A percentile compares a stretch with the other conserved stretches of the same genome.
Conservation (phyloP, 2,113 vertebrate species). For the Erinaceus europaeus region DNA sequence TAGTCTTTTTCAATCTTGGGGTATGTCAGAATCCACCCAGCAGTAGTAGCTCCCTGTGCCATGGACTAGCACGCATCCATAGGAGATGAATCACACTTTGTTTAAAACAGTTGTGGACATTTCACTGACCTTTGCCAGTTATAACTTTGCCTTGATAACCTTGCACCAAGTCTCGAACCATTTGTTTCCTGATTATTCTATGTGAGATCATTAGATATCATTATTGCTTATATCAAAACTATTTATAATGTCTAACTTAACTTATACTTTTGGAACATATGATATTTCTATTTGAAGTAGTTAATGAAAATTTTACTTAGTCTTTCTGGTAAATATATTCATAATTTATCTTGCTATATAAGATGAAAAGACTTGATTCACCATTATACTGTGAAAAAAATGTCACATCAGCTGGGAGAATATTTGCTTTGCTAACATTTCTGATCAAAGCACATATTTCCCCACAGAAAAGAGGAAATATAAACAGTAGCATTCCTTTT, state of each 20-base stretch:
- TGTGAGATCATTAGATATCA: not conserved
- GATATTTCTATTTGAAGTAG: not conserved
- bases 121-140: not conserved
- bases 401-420: not conserved
- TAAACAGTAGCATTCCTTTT: not conserved
- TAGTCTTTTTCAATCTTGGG: no score
- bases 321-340: not conserved
- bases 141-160: not conserved
- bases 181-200: not conserved
- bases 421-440: not conserved
- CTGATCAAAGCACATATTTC: not conserved
- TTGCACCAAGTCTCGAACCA: not conserved
- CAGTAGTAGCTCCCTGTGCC: not conserved
- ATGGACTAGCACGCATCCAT: not conserved
- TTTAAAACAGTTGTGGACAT: not conserved
- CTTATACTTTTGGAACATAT: not conserved
- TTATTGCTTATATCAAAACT: not conserved
- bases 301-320: conserved; percentile 1
- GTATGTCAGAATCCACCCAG: no score
- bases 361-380: not conserved
- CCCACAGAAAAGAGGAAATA: not conserved
- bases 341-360: conserved; percentile 9
- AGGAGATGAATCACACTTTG: not conserved
- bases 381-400: not conserved
- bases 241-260: not conserved